Percentiles rank a stretch among this genome's conserved stretches.
These are phyloP conservation scores for Dasyprocta punctata DNA, from an alignment of 2,113 vertebrate genomes.

Conservation along the genomic window DNA sequence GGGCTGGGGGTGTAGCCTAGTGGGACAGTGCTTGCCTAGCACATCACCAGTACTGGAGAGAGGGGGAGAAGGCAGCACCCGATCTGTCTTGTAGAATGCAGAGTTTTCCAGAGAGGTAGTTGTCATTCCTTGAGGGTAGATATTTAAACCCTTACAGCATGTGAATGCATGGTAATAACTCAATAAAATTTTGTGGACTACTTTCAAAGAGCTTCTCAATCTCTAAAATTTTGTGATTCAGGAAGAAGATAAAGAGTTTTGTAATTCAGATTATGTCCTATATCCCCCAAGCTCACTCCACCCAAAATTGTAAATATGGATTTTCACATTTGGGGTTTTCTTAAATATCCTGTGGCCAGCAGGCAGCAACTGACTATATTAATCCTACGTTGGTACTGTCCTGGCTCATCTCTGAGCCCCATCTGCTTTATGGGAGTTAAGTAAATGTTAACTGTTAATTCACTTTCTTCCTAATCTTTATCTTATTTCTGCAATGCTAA, in stretches of 20 bases:
- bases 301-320: background rate
- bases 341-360: background rate
- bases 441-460: background rate
- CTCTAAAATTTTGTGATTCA: background rate
- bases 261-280: background rate
- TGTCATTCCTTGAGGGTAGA: background rate
- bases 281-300: background rate
- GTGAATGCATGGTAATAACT: background rate
- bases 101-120: background rate
- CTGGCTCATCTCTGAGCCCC: background rate
- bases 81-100: background rate
- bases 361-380: background rate
- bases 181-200: background rate
- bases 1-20: background rate
- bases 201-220: background rate
- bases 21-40: background rate
- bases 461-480: background rate
- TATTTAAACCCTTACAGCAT: background rate
- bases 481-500: slow-evolving; percentile 17
- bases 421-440: background rate
- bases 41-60: background rate
- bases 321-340: slow-evolving; percentile 1
- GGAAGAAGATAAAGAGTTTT: background rate
- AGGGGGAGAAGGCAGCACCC: background rate
- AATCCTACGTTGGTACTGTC: background rate